phyloP scores from a whole-genome alignment of 1,140 invertebrate species.

The Asobara japonica region DNA sequence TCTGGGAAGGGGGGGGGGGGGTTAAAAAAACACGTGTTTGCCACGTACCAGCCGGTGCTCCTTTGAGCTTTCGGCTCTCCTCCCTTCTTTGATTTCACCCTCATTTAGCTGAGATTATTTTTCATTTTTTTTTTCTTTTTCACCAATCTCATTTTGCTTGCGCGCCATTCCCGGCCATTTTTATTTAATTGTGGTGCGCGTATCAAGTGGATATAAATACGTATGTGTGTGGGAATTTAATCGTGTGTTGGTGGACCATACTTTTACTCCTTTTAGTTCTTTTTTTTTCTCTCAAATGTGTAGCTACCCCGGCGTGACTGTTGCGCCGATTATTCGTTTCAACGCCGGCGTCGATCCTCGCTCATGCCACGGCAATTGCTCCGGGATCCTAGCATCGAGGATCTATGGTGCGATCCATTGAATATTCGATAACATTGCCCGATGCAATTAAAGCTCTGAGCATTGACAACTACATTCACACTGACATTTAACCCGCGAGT shows the following conservation, averaged over 20 bases:
- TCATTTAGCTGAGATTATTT: no score
- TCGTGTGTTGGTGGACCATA: background rate
- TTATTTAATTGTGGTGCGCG: background rate
- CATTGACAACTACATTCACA: no score
- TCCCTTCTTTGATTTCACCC: conserved; percentile 5
- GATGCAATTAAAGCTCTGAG: no score
- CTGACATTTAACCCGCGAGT: no score
- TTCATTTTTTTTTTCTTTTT: background rate
- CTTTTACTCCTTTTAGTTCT: background rate
- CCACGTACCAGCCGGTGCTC: background rate
- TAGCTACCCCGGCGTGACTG: conserved; percentile 12
- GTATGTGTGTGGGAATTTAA: background rate
- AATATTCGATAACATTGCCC: no score
- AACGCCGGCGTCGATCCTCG: conserved; percentile 4
- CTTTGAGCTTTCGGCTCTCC: background rate
- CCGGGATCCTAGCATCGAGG: conserved; percentile 17
- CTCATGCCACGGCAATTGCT: conserved; percentile 19
- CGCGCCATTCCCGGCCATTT: no score
- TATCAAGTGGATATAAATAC: conserved; percentile 3
- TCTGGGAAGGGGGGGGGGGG: conserved; percentile 15
- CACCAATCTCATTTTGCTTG: background rate
- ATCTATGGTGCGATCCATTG: background rate
- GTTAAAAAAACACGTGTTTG: conserved; percentile 8
- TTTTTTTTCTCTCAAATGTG: background rate
- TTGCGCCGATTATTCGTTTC: background rate